Conservation (phyloP, 2,113 vertebrate genomes). For the Trichechus manatus region DNA sequence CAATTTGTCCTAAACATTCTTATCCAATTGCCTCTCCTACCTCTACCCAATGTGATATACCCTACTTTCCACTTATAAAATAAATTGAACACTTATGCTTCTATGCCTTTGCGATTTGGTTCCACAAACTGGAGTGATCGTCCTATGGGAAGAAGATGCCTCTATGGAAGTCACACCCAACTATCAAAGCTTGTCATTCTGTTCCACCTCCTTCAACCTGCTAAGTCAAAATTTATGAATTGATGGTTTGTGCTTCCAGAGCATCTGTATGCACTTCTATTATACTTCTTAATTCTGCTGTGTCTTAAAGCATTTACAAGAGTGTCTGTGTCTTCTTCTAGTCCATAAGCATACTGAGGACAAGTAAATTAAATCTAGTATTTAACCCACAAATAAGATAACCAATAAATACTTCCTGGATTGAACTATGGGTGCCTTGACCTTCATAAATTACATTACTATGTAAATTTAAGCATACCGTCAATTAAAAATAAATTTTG, state of each 20-base stretch:
- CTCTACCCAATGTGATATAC: not conserved
- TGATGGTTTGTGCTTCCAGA: not conserved
- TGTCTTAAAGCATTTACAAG: not conserved
- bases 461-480: slow-evolving; percentile 3
- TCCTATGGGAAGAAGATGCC: not conserved
- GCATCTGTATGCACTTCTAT: not conserved
- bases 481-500: slow-evolving; percentile 53
- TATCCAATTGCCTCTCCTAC: not conserved
- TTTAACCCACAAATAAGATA: slow-evolving; percentile 20
- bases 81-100: not conserved
- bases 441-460: not conserved
- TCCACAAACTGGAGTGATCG: not conserved
- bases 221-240: slow-evolving; percentile 32
- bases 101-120: not conserved
- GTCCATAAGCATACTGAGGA: slow-evolving; percentile 1
- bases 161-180: not conserved
- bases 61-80: not conserved
- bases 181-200: not conserved
- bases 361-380: slow-evolving; percentile 37
- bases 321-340: not conserved
- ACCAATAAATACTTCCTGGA: slow-evolving; percentile 45
- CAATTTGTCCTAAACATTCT: not conserved
- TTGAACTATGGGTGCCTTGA: not conserved
- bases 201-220: not conserved
- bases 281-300: slow-evolving; percentile 7